phyloP scores from a whole-genome alignment of 2,113 vertebrate genomes.

The Australoheros scitulus region DNA sequence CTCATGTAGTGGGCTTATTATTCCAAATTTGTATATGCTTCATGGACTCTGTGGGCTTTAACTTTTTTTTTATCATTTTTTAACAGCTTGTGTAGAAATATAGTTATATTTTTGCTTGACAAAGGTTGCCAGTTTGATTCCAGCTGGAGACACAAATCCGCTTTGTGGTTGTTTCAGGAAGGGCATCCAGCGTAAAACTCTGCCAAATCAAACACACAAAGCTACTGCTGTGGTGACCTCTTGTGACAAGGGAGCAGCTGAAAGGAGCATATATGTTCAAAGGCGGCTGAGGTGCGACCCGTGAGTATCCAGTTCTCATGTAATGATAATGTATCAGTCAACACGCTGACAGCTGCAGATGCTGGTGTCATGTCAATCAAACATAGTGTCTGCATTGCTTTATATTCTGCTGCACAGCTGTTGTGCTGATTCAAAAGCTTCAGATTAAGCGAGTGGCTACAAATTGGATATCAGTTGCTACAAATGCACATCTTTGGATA shows the following conservation, averaged over 20 bases:
- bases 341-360: accelerated
- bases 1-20: background rate
- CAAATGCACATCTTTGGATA: background rate
- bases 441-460: background rate
- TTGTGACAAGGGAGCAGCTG: background rate
- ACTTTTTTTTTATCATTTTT: no score
- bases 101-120: background rate
- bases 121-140: background rate
- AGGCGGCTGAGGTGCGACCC: background rate
- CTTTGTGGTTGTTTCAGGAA: background rate
- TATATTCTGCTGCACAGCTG: conserved; percentile 45
- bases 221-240: background rate
- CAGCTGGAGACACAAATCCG: background rate
- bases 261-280: background rate
- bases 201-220: background rate
- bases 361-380: background rate
- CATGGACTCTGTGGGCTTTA: no score
- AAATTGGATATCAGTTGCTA: background rate
- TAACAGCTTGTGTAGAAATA: no score
- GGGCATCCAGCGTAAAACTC: accelerated
- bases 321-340: background rate
- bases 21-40: no score
- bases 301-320: accelerated
- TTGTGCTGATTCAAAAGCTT: conserved; percentile 17
- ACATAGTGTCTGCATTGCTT: background rate